Evolutionary conservation across 2,797 vertebrate species (phyloP), one percentile per base, ranked within the genome.

Genomic region (Discoglossus pictus): DNA sequence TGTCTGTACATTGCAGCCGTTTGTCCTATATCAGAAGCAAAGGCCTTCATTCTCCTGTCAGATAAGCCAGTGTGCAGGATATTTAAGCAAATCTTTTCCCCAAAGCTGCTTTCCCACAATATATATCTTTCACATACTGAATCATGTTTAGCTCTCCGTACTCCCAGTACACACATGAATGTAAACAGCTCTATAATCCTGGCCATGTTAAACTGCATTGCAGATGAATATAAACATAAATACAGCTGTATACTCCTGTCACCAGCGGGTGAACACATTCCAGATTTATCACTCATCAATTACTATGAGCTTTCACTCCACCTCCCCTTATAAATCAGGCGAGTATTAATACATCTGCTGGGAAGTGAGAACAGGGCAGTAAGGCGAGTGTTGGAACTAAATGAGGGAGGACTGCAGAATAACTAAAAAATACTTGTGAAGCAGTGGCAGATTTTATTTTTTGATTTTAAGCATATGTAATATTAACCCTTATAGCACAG

Each of bases 181-280:
- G 36, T 50, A 51, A 63, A 71, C 43, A 18, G 60, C 61, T 64
- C 31, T 63, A 59, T 58, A 64, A 71, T 64, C 44, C 61, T 48
- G 23, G 40, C 43, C 77, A 70, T 79, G 75, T 77, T 76, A 78
- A 82, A 76, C 83, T 84, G 84, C 82, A 86, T 81, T 86, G 84
- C 84, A 83, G 84, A 82, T 79, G 80, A 79, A 80, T 77, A 73
- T 79, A 83, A 75, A 75, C 75, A 80, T 79, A 80, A 82, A 83
- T 77, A 80, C 68, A 65, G 21, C 15, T 72, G 79, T 73, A 78
- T 68, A 16, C 21, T 64, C 80, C 78, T 76, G 75, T 79, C 75
- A 74, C 68, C 21, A 64, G 74, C 63, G 74, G 79, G 73, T 64
- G 79, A 43, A 38, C 68, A 69, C 68, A 72, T 62, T 23, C 65